Base-by-base conservation (phyloP, 2,888 invertebrate genomes). In the Andrena dorsata region DNA sequence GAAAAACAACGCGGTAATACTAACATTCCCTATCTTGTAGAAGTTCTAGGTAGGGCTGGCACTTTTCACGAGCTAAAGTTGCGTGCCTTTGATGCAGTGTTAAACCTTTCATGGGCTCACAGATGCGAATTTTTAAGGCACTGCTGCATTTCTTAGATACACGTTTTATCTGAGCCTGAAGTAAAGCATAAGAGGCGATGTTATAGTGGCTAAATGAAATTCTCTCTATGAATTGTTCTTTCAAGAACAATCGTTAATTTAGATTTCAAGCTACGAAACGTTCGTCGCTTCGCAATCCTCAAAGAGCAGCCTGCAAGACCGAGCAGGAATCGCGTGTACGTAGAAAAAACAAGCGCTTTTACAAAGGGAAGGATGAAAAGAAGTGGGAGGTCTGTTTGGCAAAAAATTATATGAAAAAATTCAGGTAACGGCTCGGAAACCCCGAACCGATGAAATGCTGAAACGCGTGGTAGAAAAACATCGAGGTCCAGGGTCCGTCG, bases 391-490 rank as follows among this genome's bases (percentile, higher is more conserved):
- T 66, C 74, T 53, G 74, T 80, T 80, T 60, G 26, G 70, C 28
- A 63, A 82, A 80, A 82, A 82, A 82, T 75, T 13, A 51, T 10
- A 35, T 16, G 23, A 76, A 83, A 82, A 74, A 81, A 53, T 56
- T 8, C 81, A 81, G 83, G 80, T 83, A 83, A 77, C 65, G 58
- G 73, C 13, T 8, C 2, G 61, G 23, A 71, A 63, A 65, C 26
- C 58, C 47, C 30, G 49, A 64, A 58, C 35, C 51, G 49, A 32
- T 8, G 28, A 23, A 32, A 30, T 35, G 49, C 23, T 5, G 53
- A 30, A 51, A 23, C 6, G 23, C 1, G 23, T 28, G 13, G 56
- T 35, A 53, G 64, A 73, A 72, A 82, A 69, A 75, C 13, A 53
- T 26, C 58, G 13, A 49, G 60, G 66, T 20, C 71, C 63, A 7